phyloP scores from a whole-genome alignment of 2,888 invertebrate genomes.

The Nemotelus nigrinus region DNA sequence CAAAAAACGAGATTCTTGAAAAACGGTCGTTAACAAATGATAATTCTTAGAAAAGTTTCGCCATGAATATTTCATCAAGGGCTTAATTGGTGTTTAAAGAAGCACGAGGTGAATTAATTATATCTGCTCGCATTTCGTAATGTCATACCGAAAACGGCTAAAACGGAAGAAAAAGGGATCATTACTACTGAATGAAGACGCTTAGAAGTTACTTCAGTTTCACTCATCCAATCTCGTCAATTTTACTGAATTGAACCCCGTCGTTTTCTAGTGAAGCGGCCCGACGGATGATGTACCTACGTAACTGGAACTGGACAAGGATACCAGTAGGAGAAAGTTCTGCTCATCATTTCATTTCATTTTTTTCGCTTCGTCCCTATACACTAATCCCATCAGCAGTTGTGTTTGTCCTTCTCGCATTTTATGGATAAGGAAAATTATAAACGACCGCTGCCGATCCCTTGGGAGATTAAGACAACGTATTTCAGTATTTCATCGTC shows the following conservation, averaged over 20 bases:
- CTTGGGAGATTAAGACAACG: constrained; percentile 15
- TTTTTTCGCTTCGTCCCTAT: not conserved
- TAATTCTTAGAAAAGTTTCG: constrained; percentile 35
- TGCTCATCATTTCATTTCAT: too few species aligned
- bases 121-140: constrained; percentile 18
- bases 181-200: not conserved
- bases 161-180: not conserved
- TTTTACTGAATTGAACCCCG: too few species aligned
- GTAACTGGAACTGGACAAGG: too few species aligned
- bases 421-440: constrained; percentile 35
- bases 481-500: constrained; percentile 7
- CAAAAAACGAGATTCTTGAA: not conserved
- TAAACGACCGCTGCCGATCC: constrained; percentile 33
- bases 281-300: too few species aligned
- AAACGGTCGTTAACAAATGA: constrained; percentile 35
- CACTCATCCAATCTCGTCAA: too few species aligned
- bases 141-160: constrained; percentile 4
- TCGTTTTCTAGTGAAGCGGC: too few species aligned
- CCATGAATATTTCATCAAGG: constrained; percentile 43
- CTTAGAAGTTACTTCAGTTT: too few species aligned
- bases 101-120: constrained; percentile 42
- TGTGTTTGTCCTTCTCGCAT: constrained; percentile 24
- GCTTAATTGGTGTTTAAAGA: constrained; percentile 41
- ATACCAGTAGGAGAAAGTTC: too few species aligned
- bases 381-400: constrained; percentile 5